A percentile compares a stretch with the other conserved stretches of the same genome.
Evolutionary conservation across 2,113 vertebrate species (phyloP).

Genomic region (Nipponia nippon): DNA sequence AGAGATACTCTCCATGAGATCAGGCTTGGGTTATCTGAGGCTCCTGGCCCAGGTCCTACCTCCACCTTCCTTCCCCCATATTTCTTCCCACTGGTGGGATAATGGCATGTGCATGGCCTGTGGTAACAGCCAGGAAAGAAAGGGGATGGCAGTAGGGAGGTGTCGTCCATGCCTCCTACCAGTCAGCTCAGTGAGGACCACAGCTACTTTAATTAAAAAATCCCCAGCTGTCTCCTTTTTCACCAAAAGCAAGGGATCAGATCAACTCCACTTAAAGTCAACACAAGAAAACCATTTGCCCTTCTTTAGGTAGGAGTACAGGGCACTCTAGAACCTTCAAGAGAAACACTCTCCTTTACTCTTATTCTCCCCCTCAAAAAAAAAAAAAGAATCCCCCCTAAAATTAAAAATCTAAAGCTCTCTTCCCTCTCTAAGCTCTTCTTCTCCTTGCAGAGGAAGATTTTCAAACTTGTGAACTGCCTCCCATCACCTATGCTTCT

Average conservation of each 20-base stretch:
- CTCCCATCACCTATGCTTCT: background rate
- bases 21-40: background rate
- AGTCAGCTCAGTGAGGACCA: background rate
- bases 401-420: background rate
- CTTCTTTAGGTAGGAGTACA: background rate
- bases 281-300: background rate
- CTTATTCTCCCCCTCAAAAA: background rate
- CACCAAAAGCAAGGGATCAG: background rate
- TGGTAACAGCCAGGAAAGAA: background rate
- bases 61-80: background rate
- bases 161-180: background rate
- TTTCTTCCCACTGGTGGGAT: background rate
- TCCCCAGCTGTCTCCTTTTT: background rate
- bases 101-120: background rate
- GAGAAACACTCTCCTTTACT: background rate
- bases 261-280: background rate
- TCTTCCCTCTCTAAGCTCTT: background rate
- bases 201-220: background rate
- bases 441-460: background rate
- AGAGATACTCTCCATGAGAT: background rate
- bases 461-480: background rate
- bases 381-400: background rate
- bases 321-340: background rate
- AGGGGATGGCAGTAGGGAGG: background rate
- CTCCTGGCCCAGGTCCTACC: background rate